These are phyloP conservation scores for zebrafish (Danio rerio) DNA, from an alignment of 2,113 vertebrate species.

Conservation along the genomic window DNA sequence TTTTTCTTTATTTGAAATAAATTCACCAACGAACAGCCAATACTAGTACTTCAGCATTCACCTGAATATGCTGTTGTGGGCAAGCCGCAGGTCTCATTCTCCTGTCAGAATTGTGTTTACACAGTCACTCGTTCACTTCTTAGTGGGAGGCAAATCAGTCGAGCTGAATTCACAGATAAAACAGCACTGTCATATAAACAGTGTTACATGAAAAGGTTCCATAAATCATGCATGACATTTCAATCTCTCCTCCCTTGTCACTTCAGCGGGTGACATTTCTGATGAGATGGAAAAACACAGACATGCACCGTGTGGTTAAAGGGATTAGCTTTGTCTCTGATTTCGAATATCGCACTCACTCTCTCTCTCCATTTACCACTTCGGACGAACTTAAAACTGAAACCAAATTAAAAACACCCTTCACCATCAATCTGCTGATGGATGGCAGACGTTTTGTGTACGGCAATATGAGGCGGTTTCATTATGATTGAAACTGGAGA, in stretches of 20 bases:
- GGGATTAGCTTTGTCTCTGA: slow-evolving; percentile 33
- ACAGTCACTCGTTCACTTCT: slow-evolving; percentile 5
- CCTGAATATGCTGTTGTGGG: not conserved
- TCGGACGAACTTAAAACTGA: slow-evolving; percentile 24
- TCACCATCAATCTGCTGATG: slow-evolving; percentile 24
- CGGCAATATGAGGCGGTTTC: slow-evolving; percentile 5
- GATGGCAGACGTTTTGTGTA: slow-evolving; percentile 6
- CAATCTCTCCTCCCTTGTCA: slow-evolving; percentile 44
- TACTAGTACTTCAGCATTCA: not conserved
- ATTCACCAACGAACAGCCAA: not conserved
- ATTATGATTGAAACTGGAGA: slow-evolving; percentile 18
- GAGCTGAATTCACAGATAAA: slow-evolving; percentile 45
- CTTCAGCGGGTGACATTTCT: slow-evolving; percentile 34
- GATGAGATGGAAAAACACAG: slow-evolving; percentile 44
- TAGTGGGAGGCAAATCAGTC: slow-evolving; percentile 13
- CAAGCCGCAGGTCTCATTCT: not conserved
- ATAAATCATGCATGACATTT: slow-evolving; percentile 54
- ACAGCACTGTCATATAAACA: slow-evolving; percentile 33
- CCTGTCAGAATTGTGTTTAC: slow-evolving; percentile 1
- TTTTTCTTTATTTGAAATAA: not conserved
- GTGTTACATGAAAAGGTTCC: slow-evolving; percentile 44
- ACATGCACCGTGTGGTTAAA: slow-evolving; percentile 33
- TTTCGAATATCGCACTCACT: not conserved
- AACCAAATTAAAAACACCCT: slow-evolving; percentile 33
- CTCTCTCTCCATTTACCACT: slow-evolving; percentile 2